Evolutionary conservation across 2,797 vertebrate species (phyloP), one percentile per base, ranked within the genome.

Genomic region (Ctenopoma kingsleyae): DNA sequence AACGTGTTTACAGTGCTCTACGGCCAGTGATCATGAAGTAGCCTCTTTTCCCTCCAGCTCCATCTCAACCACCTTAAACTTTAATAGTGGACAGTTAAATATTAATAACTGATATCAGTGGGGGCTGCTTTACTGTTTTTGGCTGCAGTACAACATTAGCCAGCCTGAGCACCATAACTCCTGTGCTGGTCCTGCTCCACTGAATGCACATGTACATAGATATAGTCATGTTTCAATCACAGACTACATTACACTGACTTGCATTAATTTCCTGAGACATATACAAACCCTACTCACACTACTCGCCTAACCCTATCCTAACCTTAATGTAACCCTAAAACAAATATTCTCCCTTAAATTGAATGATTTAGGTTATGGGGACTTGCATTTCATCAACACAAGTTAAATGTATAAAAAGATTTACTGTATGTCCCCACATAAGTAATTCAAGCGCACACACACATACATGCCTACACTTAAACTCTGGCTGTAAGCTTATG

Each of bases 41-140:
- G 79, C 80, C 82, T 76, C 86, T 85, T 71, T 78, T 53, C 68
- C 80, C 68, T 77, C 76, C 71, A 68, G 80, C 82, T 87, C 85
- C 80, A 89, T 90, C 89, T 90, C 82, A 81, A 78, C 86, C 75
- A 52, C 91, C 91, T 92, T 91, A 93, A 92, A 92, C 83, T 94
- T 92, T 94, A 92, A 92, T 89, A 88, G 89, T 74, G 82, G 89
- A 85, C 90, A 86, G 90, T 95, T 92, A 94, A 95, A 94, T 94
- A 94, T 94, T 94, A 94, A 94, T 94, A 95, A 94, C 89, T 92
- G 85, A 89, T 92, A 93, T 94, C 92, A 92, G 88, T 81, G 83
- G 87, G 89, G 89, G 86, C 87, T 86, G 84, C 80, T 91, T 93
- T 90, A 92, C 89, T 87, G 92, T 90, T 91, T 93, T 92, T 95